Base-by-base conservation (phyloP, 64 coral and sea anemone species). In the Astreopora myriophthalma region DNA sequence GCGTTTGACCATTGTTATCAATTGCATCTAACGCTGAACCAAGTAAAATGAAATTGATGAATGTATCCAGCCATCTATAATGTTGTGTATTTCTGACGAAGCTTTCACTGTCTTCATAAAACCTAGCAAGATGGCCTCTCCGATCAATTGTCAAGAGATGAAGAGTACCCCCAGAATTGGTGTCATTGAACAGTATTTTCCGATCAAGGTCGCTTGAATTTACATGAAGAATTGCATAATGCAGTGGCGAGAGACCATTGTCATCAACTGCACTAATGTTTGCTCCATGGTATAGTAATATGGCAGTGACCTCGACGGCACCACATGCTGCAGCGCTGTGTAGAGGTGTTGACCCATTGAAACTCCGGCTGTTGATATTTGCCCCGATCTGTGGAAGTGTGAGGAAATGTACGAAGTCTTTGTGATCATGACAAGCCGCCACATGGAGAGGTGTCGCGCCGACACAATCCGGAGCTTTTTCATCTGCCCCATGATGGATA, bases 391-490 rank as follows among this genome's bases (percentile, higher is more conserved):
- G 30, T 40, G 34, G 2, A 30, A 17, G 57, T n/a, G 46, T 19
- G 16, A 89, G 30, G 0, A 46, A 2, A 23, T 79, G 1, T 22
- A 89, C 73, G 10, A 89, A 19, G n/a, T 89, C 3, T 16, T 10
- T 12, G 0, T 89, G 87, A 23, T 89, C 78, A 64, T 89, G 87
- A 30, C 87, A 89, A 76, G 87, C 73, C 33, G 87, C 73, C 8
- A 89, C n/a, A 68, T 89, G 87, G 6, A 89, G 39, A 19, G 87
- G 73, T 48, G 87, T 89, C 23, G 58, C 87, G 0, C 87, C 87
- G 62, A 67, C 10, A 25, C 87, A 77, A 35, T 89, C 87, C 22
- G 5, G 25, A 66, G 8, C 57, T n/a, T 29, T n/a, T 0, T 66
- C n/a, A n/a, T 42, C 23, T 46, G 87, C 87, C 1, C 27, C 49